A percentile compares a stretch with the other conserved stretches of the same genome.
Conservation (phyloP, 2,113 vertebrate genomes). For the Tychaedon coryphoeus region DNA sequence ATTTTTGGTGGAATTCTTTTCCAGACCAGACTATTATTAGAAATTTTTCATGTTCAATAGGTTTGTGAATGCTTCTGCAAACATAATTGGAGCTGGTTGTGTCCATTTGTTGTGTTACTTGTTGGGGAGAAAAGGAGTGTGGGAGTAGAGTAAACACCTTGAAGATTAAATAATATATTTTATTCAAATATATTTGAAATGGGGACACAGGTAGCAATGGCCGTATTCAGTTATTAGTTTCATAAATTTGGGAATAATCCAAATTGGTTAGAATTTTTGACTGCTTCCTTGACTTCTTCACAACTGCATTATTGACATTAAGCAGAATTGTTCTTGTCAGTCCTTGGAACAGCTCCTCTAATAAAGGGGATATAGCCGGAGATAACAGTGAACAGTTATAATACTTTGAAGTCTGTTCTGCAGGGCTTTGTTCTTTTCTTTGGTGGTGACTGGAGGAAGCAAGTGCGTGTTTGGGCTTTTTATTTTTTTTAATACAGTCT, state of each 20-base stretch:
- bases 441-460: neutral
- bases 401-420: neutral
- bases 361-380: neutral
- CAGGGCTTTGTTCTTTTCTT: neutral
- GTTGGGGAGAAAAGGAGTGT: neutral
- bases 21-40: neutral
- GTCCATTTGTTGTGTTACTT: neutral
- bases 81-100: neutral
- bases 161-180: neutral
- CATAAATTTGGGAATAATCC: neutral
- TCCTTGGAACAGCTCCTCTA: neutral
- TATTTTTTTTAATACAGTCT: neutral
- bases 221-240: neutral
- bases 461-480: accelerated
- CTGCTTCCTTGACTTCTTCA: neutral
- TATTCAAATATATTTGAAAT: neutral
- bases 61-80: neutral
- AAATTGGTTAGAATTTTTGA: neutral
- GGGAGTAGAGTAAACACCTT: neutral
- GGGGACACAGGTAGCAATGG: neutral
- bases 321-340: neutral
- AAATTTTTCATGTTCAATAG: neutral
- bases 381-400: neutral
- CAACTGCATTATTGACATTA: neutral
- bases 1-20: neutral